Evolutionary conservation across 2,797 vertebrate genomes (phyloP).

Genomic region (Dendrocincla fuliginosa): DNA sequence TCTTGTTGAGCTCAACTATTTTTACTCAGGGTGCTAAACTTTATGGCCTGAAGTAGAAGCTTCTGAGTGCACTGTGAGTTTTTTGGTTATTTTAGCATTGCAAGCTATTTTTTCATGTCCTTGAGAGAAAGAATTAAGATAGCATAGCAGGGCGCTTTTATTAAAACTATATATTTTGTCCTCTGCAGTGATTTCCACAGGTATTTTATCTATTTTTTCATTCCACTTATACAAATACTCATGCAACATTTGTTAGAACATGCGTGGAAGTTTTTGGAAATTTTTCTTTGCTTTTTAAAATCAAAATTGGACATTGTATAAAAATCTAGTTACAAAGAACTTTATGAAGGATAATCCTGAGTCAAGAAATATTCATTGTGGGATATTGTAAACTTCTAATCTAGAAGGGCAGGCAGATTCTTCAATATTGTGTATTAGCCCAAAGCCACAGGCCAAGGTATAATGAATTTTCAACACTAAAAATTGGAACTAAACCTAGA

Average conservation of each 20-base stretch:
- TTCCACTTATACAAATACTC: background rate
- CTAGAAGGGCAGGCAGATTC: background rate
- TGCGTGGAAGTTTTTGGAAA: background rate
- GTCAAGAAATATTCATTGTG: background rate
- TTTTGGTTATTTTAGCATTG: background rate
- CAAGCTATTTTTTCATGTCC: background rate
- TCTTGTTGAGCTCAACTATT: background rate
- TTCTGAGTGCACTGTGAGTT: background rate
- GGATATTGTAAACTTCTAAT: background rate
- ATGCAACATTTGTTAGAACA: background rate
- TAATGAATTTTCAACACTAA: background rate
- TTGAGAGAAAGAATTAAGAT: background rate
- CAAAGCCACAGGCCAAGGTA: accelerated
- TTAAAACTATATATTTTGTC: background rate
- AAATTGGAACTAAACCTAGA: background rate
- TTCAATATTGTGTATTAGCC: background rate
- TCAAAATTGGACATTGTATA: background rate
- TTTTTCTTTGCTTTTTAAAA: background rate
- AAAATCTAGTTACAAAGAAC: background rate
- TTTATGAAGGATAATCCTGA: background rate
- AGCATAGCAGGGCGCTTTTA: background rate
- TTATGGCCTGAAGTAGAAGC: background rate
- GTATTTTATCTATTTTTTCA: background rate
- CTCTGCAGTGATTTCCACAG: background rate
- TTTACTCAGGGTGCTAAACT: background rate